Percentiles rank a stretch among this genome's conserved stretches.
phyloP scores from a whole-genome alignment of 2,888 invertebrate species.

The Spisula solida region DNA sequence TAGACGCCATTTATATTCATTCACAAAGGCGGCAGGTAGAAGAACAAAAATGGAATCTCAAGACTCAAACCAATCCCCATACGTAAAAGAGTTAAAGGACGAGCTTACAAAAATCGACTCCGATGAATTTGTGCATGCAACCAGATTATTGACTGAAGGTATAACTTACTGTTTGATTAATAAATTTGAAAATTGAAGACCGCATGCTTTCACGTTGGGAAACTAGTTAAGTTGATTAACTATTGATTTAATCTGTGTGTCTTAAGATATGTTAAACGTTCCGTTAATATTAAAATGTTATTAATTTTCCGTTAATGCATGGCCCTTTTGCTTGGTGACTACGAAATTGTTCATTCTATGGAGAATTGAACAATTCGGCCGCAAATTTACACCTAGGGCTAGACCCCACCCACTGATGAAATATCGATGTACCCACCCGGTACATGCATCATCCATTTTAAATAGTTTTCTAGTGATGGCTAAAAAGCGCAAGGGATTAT shows the following conservation, averaged over 20 bases:
- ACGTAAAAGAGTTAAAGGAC: conserved; percentile 77
- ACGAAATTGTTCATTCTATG: too few species aligned
- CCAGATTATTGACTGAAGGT: conserved; percentile 81
- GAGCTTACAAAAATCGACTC: conserved; percentile 79
- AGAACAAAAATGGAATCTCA: neutral
- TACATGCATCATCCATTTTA: too few species aligned
- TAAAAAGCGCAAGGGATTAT: too few species aligned
- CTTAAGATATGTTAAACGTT: neutral
- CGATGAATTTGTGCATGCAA: conserved; percentile 76
- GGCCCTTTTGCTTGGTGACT: too few species aligned
- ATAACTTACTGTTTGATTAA: conserved; percentile 32
- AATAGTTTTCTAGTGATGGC: too few species aligned
- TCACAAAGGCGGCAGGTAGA: neutral
- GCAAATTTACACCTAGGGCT: too few species aligned
- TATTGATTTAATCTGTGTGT: neutral
- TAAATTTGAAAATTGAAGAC: neutral
- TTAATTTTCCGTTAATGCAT: too few species aligned
- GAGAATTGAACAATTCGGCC: too few species aligned
- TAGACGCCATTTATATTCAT: conserved; percentile 24
- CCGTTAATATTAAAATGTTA: too few species aligned
- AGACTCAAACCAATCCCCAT: conserved; percentile 60
- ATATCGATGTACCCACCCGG: too few species aligned
- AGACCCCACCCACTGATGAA: too few species aligned
- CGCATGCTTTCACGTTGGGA: neutral
- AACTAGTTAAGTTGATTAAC: too few species aligned